A percentile compares a stretch with the other conserved stretches of the same genome.
Conservation (phyloP, 2,888 invertebrate species). For the Cerastoderma edule region DNA sequence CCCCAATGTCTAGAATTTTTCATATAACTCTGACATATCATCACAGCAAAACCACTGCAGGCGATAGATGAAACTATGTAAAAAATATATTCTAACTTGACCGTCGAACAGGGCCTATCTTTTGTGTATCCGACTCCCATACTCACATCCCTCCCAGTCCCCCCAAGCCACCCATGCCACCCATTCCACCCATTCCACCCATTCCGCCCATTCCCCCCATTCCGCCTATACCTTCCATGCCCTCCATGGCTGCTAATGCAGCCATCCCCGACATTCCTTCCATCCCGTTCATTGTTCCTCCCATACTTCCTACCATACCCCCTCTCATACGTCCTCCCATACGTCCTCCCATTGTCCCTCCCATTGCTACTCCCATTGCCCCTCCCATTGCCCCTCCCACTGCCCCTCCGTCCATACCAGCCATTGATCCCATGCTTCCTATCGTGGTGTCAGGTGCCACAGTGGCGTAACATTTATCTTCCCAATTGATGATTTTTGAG, state of each 20-base stretch:
- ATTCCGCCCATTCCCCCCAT: neutral
- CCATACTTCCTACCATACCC: constrained; percentile 11
- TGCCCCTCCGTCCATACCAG: neutral
- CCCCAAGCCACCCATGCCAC: constrained; percentile 2
- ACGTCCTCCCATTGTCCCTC: constrained; percentile 1
- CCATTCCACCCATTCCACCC: constrained; percentile 29
- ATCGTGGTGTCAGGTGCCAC: constrained; percentile 9
- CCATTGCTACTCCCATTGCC: neutral
- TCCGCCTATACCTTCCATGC: constrained; percentile 8
- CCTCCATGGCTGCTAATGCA: constrained; percentile 17
- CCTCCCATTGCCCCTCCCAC: constrained; percentile 13
- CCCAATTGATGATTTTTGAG: constrained; percentile 44
- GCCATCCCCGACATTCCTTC: constrained; percentile 19
- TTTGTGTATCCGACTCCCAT: too few species aligned
- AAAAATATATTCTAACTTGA: too few species aligned
- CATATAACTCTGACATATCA: neutral
- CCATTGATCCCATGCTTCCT: constrained; percentile 2
- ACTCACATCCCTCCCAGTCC: constrained; percentile 11
- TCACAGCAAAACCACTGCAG: neutral
- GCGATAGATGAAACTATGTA: neutral
- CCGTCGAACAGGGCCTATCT: too few species aligned
- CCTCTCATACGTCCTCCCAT: neutral
- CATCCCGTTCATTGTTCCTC: constrained; percentile 20
- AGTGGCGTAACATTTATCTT: constrained; percentile 48
- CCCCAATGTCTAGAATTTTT: too few species aligned